Percentiles rank a stretch among this genome's conserved stretches.
Evolutionary conservation across 2,888 invertebrate species (phyloP).

Genomic region (Scaptodrosophila latifasciaeformis): DNA sequence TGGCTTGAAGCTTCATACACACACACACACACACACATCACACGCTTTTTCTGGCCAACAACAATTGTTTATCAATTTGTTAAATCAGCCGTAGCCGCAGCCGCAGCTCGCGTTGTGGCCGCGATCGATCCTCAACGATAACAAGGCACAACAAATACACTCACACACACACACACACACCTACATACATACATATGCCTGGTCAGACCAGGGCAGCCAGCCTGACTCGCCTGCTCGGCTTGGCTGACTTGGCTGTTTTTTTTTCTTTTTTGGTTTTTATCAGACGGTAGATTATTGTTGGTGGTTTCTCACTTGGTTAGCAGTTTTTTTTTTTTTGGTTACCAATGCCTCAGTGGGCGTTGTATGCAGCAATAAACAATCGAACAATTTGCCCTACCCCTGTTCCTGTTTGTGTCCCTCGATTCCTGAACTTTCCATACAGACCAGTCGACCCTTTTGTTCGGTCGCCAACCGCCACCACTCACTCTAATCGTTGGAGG

Average conservation of each 20-base stretch:
- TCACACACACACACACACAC: slow-evolving; percentile 11
- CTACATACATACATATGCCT: slow-evolving; percentile 1
- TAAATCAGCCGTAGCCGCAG: slow-evolving; percentile 54
- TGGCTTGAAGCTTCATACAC: background rate
- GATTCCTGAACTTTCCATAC: slow-evolving; percentile 30
- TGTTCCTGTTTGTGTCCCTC: slow-evolving; percentile 36
- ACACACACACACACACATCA: too few species aligned
- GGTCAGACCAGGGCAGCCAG: slow-evolving; percentile 4
- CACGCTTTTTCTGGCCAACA: slow-evolving; percentile 52
- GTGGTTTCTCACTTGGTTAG: slow-evolving; percentile 65
- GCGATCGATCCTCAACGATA: slow-evolving; percentile 67
- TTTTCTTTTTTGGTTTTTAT: too few species aligned
- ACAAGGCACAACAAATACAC: too few species aligned
- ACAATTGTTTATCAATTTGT: slow-evolving; percentile 70
- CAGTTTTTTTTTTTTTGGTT: slow-evolving; percentile 26
- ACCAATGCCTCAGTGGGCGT: slow-evolving; percentile 58
- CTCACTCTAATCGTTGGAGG: slow-evolving; percentile 58
- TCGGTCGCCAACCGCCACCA: slow-evolving; percentile 49
- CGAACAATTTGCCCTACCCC: slow-evolving; percentile 59
- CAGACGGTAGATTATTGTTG: slow-evolving; percentile 66
- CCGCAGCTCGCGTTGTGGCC: slow-evolving; percentile 29
- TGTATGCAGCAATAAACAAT: slow-evolving; percentile 69
- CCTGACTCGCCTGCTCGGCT: too few species aligned
- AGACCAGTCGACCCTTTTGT: slow-evolving; percentile 59
- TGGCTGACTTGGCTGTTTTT: too few species aligned